Base-by-base conservation (phyloP, 2,888 invertebrate species). In the Lycia hirtaria region DNA sequence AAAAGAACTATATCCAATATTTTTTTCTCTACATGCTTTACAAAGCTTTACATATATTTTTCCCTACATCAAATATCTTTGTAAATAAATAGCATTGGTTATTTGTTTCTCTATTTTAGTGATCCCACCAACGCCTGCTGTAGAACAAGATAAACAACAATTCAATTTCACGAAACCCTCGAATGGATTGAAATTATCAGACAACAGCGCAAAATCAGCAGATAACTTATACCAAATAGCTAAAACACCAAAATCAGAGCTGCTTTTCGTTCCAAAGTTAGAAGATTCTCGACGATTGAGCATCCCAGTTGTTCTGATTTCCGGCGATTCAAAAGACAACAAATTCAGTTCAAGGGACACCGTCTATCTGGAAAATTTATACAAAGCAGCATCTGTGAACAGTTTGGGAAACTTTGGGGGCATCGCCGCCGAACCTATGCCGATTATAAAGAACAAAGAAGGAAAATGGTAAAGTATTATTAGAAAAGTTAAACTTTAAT, bases 361-460 rank as follows among this genome's bases (percentile, higher is more conserved):
- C 38, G 88, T 89, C 9, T 92, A 89, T 57, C 71, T 90, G 49
- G 87, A 92, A 68, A 92, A 91, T 64, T 70, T 92, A 51, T 90
- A 88, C 56, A 92, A 90, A 66, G 90, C 92, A 0, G 88, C 89
- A 0, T 92, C 92, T 0, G 86, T 88, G 9, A 85, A 87, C 1
- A 92, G 92, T 72, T 80, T 92, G 57, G 91, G 92, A 0, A 89
- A 88, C 71, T 90, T 92, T 20, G 90, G 90, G 0, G 83, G 71
- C 37, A 85, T 90, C 14, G 87, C 80, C 1, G 89, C 81, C 0
- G 92, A 85, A 64, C 91, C 92, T 0, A 83, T 92, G 87, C 89
- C 92, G 3, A 87, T 91, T 53, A 89, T 88, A 51, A 91, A 89
- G 75, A 90, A 91, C 55, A 91, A 89, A 58, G 88, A 90, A 56